phyloP scores from a whole-genome alignment of 2,797 vertebrate species.

The Sus cebifrons region DNA sequence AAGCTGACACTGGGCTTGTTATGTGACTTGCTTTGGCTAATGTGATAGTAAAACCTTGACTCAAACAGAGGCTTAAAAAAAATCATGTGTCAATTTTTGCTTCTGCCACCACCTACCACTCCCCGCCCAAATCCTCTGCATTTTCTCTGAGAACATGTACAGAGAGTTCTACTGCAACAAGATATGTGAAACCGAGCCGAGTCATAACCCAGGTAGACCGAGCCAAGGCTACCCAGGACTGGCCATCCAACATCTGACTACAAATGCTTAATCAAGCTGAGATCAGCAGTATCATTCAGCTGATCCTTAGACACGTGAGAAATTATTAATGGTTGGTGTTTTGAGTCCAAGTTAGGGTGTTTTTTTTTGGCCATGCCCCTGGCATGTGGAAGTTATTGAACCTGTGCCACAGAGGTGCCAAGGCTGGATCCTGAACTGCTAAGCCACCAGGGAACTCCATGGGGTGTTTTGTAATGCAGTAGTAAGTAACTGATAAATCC shows the following conservation, averaged over 20 bases:
- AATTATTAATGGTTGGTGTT: neutral
- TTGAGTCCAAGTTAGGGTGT: neutral
- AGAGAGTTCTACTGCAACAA: neutral
- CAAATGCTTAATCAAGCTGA: neutral
- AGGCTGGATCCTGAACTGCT: no score
- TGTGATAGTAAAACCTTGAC: neutral
- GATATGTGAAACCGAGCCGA: neutral
- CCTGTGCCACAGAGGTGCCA: no score
- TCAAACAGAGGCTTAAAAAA: neutral
- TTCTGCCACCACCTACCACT: no score
- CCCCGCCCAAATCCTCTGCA: neutral
- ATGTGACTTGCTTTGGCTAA: conserved; percentile 35
- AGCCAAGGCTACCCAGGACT: neutral
- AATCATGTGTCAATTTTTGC: neutral
- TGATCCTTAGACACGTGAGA: neutral
- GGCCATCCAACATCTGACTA: neutral
- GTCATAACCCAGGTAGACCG: neutral
- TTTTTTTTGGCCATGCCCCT: no score
- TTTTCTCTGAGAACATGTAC: neutral
- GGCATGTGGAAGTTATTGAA: no score
- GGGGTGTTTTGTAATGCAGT: neutral
- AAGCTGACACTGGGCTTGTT: neutral
- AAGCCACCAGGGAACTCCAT: no score
- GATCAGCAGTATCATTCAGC: neutral
- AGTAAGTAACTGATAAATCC: neutral